phyloP scores from a whole-genome alignment of 2,888 invertebrate species.

The Chymomyza amoena region DNA sequence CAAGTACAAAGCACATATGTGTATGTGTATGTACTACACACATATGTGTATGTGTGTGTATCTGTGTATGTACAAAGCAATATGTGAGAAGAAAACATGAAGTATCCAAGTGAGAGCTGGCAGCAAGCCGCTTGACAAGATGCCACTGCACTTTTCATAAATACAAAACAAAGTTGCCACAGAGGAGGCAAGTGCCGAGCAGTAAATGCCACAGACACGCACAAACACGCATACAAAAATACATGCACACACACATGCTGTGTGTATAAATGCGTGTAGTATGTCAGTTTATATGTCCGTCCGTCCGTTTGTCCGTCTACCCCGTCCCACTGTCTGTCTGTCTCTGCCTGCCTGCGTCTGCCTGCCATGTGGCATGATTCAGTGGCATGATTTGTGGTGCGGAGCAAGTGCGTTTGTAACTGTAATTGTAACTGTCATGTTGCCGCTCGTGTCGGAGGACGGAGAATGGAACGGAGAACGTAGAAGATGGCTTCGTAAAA shows the following conservation, averaged over 20 bases:
- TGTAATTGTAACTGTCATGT: conserved; percentile 72
- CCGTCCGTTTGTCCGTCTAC: too few species aligned
- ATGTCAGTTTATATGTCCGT: conserved; percentile 6
- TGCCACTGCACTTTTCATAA: conserved; percentile 69
- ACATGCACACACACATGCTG: not conserved
- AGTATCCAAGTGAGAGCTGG: conserved; percentile 1
- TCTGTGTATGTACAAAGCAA: not conserved
- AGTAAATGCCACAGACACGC: not conserved
- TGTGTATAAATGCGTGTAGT: not conserved
- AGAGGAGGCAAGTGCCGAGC: not conserved
- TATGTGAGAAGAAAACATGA: conserved; percentile 2
- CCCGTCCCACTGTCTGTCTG: not conserved
- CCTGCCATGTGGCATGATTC: conserved; percentile 7
- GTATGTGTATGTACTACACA: too few species aligned
- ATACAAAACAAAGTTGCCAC: conserved; percentile 27
- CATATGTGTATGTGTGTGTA: too few species aligned
- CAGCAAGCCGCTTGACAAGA: conserved; percentile 48
- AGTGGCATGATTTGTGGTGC: conserved; percentile 53
- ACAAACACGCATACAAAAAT: not conserved
- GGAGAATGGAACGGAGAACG: too few species aligned
- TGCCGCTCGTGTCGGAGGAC: conserved; percentile 44
- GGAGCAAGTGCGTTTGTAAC: conserved; percentile 42
- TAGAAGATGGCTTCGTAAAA: too few species aligned
- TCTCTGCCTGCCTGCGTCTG: not conserved
- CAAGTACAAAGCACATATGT: not conserved